A percentile compares a stretch with the other conserved stretches of the same genome.
Conservation (phyloP, 2,888 invertebrate species). For the Ditylenchus weischeri region DNA sequence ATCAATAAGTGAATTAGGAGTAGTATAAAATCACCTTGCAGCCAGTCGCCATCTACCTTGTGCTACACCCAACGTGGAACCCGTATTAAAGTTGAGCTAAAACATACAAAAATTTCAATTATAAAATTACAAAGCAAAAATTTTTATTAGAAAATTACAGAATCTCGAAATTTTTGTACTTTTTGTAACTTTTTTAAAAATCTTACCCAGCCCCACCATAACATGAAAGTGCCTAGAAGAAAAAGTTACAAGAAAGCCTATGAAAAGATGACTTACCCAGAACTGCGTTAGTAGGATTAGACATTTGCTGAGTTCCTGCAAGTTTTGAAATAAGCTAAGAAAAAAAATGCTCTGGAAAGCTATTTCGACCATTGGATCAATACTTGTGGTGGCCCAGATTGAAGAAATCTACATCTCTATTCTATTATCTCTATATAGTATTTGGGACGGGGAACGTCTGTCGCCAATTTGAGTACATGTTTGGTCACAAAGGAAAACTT, state of each 20-base stretch:
- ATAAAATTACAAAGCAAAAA: background rate
- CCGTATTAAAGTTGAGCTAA: slow-evolving; percentile 50
- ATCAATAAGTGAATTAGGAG: background rate
- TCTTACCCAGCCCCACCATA: slow-evolving; percentile 50
- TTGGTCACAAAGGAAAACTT: no score
- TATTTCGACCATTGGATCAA: no score
- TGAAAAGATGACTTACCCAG: slow-evolving; percentile 22
- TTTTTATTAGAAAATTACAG: no score
- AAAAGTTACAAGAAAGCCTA: background rate
- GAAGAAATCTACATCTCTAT: no score
- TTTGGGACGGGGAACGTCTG: no score
- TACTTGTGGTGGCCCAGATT: no score
- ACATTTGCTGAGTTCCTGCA: slow-evolving; percentile 37
- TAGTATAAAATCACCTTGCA: slow-evolving; percentile 34
- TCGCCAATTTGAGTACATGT: no score
- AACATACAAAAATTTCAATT: background rate
- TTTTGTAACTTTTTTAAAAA: slow-evolving; percentile 1
- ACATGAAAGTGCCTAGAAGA: slow-evolving; percentile 44
- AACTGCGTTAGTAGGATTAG: slow-evolving; percentile 49
- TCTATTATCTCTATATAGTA: no score
- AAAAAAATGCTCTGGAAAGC: no score
- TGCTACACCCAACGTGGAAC: slow-evolving; percentile 51
- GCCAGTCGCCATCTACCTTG: slow-evolving; percentile 50
- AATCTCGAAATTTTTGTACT: background rate
- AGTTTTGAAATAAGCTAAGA: no score